Evolutionary conservation across 1,140 invertebrate genomes (phyloP).

Genomic region (Forficula auricularia): DNA sequence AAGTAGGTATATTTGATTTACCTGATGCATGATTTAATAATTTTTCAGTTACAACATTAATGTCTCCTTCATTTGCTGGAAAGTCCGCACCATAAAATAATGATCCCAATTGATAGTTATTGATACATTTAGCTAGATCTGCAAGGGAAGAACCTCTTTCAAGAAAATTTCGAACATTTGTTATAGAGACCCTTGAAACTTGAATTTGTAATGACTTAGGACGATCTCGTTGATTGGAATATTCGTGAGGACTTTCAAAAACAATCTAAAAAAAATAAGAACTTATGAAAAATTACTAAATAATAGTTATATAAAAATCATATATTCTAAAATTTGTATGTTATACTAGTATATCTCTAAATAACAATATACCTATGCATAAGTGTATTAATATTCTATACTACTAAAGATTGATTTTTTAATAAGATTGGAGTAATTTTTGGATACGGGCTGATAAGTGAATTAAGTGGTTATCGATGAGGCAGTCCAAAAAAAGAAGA

Average conservation of each 20-base stretch:
- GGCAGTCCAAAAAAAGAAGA: too few relatives aligned
- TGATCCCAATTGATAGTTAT: constrained; percentile 50
- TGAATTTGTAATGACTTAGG: constrained; percentile 66
- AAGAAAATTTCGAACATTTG: constrained; percentile 56
- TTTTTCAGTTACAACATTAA: constrained; percentile 50
- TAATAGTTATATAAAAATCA: constrained; percentile 7
- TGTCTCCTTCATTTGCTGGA: constrained; percentile 44
- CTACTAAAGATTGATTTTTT: too few relatives aligned
- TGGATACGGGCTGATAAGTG: too few relatives aligned
- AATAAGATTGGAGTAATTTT: too few relatives aligned
- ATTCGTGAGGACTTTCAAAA: constrained; percentile 48
- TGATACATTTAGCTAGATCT: constrained; percentile 53
- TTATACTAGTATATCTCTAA: constrained; percentile 4
- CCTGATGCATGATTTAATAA: constrained; percentile 55
- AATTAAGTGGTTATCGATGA: too few relatives aligned
- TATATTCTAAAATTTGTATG: background rate
- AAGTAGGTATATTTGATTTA: too few relatives aligned
- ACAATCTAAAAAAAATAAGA: constrained; percentile 47
- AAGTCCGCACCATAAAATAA: constrained; percentile 56
- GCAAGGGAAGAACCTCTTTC: constrained; percentile 38
- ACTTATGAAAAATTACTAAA: constrained; percentile 13
- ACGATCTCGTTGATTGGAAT: constrained; percentile 56
- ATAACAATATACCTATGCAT: constrained; percentile 4
- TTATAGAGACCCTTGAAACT: constrained; percentile 57
- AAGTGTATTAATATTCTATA: background rate